phyloP scores from a whole-genome alignment of 2,888 invertebrate genomes.

The Sphaerophoria rueppellii region DNA sequence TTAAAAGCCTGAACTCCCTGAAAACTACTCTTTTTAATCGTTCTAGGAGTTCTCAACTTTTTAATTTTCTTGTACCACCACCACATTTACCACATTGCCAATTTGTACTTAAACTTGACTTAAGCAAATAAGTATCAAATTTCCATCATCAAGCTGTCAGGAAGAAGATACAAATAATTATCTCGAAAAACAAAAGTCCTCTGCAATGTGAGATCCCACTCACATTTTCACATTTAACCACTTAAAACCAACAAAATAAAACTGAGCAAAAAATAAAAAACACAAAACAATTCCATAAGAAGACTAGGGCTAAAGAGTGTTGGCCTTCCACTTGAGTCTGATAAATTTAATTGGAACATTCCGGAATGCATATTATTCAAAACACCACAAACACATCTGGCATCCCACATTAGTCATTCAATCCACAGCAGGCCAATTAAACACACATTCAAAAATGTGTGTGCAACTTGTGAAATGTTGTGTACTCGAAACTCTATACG shows the following conservation, averaged over 20 bases:
- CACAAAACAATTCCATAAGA: constrained; percentile 16
- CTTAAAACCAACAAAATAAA: no score
- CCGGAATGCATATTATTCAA: constrained; percentile 52
- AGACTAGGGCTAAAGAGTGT: constrained; percentile 48
- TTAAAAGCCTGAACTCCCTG: no score
- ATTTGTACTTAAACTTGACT: constrained; percentile 27
- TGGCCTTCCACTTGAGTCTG: constrained; percentile 56
- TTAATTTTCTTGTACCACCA: no score
- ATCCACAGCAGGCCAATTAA: constrained; percentile 70
- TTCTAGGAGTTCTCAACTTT: no score
- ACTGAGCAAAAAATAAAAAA: no score
- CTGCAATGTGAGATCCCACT: neutral
- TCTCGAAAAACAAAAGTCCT: neutral
- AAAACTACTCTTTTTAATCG: no score
- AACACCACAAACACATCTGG: constrained; percentile 49
- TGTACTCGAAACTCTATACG: neutral
- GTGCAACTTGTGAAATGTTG: neutral
- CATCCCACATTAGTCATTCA: constrained; percentile 65
- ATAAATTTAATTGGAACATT: constrained; percentile 64
- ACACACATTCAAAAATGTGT: constrained; percentile 62
- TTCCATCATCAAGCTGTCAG: constrained; percentile 6
- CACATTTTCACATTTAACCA: constrained; percentile 14
- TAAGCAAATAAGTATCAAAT: constrained; percentile 32
- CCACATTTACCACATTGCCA: neutral
- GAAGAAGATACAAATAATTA: constrained; percentile 13